Base-by-base conservation (phyloP, 1,140 invertebrate species). In the Chrysoperla carnea region DNA sequence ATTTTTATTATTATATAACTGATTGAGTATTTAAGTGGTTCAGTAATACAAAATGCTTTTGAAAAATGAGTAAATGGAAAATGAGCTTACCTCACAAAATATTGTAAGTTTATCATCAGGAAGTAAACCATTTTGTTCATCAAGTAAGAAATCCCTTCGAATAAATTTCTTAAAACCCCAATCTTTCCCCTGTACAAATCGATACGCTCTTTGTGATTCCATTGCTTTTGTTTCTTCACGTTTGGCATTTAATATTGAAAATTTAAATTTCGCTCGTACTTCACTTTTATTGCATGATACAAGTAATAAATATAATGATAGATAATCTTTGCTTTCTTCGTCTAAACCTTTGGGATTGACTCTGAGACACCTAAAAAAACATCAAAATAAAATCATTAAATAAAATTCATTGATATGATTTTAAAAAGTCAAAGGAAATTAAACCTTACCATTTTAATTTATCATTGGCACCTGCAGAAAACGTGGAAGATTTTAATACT, bases 121-220 rank as follows among this genome's bases (percentile, higher is more conserved):
- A 52, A 99, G 68, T 17, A 99, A 72, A 45, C 94, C 94, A 61
- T 98, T 99, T 36, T 87, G 86, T 73, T 99, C 95, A 63, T 99
- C 94, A 57, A 99, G 68, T 38, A 98, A 73, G 67, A 98, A 98
- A 67, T 98, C 94, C 67, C 94, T 73, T 57, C 94, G 73, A 45
- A 99, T 98, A 62, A 99, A 99, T 65, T 99, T 98, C 70, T 98
- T 99, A 70, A 99, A 99, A 39, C 95, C 95, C 95, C 95, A 99
- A 70, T 98, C 94, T 71, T 98, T 99, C 53, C 94, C 94, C 69
- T 98, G 93, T 29, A 98, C 93, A 67, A 99, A 99, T 71, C 92
- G 78, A 63, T 98, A 98, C 38, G 95, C 94, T 64, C 74, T 62
- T 58, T 78, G 75, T 56, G 73, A 77, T 62, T 78, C 92, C 93